phyloP scores from a whole-genome alignment of 1,140 invertebrate species.

The Drosophila lacteicornis region DNA sequence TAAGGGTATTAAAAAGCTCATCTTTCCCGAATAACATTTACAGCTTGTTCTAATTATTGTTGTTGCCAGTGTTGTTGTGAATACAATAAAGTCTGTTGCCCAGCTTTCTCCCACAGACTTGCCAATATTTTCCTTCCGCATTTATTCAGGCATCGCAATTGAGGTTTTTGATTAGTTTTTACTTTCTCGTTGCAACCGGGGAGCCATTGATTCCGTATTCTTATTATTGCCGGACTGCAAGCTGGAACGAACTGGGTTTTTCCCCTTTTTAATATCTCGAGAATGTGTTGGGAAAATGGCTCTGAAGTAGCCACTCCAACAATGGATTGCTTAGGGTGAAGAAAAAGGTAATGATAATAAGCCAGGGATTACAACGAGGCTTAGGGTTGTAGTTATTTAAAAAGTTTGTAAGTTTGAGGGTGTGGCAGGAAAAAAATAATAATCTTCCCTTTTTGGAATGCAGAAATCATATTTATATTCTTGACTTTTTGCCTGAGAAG shows the following conservation, averaged over 20 bases:
- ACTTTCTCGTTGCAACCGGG: constrained; percentile 39
- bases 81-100: constrained; percentile 43
- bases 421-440: background rate
- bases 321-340: background rate
- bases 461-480: background rate
- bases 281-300: constrained; percentile 15
- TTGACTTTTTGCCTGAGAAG: background rate
- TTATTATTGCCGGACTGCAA: constrained; percentile 25
- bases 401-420: background rate
- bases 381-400: background rate
- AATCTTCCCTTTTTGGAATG: too few species aligned
- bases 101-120: constrained; percentile 53
- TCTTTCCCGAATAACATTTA: background rate
- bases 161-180: constrained; percentile 71
- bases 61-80: constrained; percentile 32
- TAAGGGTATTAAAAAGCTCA: constrained; percentile 22
- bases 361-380: background rate
- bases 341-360: constrained; percentile 26
- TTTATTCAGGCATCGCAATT: constrained; percentile 61
- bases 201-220: constrained; percentile 53
- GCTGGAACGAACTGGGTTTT: constrained; percentile 11
- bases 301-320: constrained; percentile 2
- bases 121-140: constrained; percentile 54
- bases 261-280: constrained; percentile 31
- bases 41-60: constrained; percentile 48